Base-by-base conservation (phyloP, 2,113 vertebrate species). In the Phalacrocorax brasilianus region DNA sequence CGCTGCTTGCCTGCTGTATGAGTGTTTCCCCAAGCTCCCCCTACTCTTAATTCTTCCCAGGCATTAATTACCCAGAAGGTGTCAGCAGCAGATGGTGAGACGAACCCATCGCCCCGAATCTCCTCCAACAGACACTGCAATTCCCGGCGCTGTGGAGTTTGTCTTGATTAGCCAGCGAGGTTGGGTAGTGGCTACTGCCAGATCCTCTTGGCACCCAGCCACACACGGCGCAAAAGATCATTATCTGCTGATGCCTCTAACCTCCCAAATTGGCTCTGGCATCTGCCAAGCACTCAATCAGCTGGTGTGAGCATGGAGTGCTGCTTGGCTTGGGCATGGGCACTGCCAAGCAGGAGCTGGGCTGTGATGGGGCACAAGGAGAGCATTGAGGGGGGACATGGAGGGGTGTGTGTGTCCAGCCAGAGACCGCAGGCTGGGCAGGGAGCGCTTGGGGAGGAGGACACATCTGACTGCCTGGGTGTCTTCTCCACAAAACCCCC, bases 11-110 rank as follows among this genome's bases (percentile, higher is more conserved):
- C 83, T n/a, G 74, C 80, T n/a, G 61, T 56, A 14, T 1, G 55
- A 61, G 56, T 2, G 1, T 63, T 23, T 86, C 53, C 83, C 89
- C 71, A 67, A 28, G 47, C 33, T 65, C 58, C 72, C 66, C 63
- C 53, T 18, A n/a, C 76, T 85, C 77, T 68, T 68, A 42, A 72
- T 91, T 84, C 89, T 88, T 94, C 71, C 80, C 91, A 26, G 84
- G 77, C 89, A 89, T 97, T 97, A 93, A 97, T 96, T 95, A 97
- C 93, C 83, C 96, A 94, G 96, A 76, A 95, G 94, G 85, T 95
- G 95, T 76, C 93, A 85, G 93, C 95, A 94, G 96, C 97, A 97
- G 97, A 97, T 97, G 97, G 96, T 61, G 93, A 89, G 92, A 95
- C 33, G 47, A 88, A 85, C 89, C 77, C 50, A 2, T 53, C 38